Evolutionary conservation across 1,140 invertebrate genomes (phyloP).

Genomic region (Hetaerina americana): DNA sequence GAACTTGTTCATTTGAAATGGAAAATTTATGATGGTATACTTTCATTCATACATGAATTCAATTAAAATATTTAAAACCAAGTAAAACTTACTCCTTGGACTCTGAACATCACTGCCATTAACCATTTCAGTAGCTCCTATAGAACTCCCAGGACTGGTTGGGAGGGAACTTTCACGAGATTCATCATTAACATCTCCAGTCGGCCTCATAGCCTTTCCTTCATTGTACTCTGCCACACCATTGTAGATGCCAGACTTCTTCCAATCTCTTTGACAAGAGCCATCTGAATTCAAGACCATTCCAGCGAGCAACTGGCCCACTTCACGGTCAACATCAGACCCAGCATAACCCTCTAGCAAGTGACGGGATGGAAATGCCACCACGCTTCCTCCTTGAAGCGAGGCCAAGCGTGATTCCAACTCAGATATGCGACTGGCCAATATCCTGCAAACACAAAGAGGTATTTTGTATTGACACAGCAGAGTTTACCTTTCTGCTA

Average conservation of each 20-base stretch:
- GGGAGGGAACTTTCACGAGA: background rate
- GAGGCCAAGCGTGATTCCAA: conserved; percentile 34
- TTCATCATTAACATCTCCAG: background rate
- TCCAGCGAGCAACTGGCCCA: background rate
- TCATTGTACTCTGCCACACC: background rate
- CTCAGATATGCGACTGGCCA: conserved; percentile 41
- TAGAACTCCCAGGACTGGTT: background rate
- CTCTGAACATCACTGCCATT: background rate
- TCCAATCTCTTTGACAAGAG: background rate
- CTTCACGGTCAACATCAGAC: conserved; percentile 31
- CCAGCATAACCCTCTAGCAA: conserved; percentile 39
- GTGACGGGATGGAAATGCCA: conserved; percentile 37
- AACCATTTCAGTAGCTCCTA: background rate
- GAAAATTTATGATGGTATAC: background rate
- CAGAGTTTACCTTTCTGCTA: too few relatives aligned
- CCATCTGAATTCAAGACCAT: background rate
- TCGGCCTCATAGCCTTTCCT: background rate
- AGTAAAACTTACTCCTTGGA: background rate
- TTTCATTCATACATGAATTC: background rate
- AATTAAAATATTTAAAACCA: background rate
- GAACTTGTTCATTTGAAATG: background rate
- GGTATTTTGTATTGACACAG: too few relatives aligned
- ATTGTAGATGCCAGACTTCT: background rate
- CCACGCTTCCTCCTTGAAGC: conserved; percentile 17
- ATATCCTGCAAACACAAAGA: conserved; percentile 29